phyloP scores from a whole-genome alignment of 2,113 vertebrate genomes.

The Chinchilla lanigera region DNA sequence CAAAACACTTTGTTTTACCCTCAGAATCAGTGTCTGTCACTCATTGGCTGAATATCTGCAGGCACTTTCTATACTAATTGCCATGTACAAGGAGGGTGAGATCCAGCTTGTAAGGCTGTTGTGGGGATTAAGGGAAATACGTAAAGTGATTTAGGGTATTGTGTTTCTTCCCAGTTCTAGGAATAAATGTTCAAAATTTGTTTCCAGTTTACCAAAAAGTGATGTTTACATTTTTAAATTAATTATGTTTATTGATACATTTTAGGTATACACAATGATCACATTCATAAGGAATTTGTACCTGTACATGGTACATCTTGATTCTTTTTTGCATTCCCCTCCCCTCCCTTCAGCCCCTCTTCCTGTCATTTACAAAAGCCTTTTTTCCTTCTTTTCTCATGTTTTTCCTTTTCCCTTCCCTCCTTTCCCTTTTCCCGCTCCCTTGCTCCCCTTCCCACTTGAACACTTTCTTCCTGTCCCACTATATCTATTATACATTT shows the following conservation, averaged over 20 bases:
- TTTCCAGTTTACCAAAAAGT: conserved; percentile 17
- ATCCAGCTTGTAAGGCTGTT: background rate
- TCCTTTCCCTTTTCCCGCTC: background rate
- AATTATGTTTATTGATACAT: background rate
- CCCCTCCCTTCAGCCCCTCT: background rate
- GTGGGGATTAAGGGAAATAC: background rate
- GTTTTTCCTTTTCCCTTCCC: background rate
- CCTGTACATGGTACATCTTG: background rate
- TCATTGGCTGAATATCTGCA: background rate
- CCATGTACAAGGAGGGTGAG: background rate
- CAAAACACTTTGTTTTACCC: background rate
- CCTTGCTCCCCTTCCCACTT: background rate
- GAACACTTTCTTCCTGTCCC: background rate
- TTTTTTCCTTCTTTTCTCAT: background rate
- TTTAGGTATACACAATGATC: background rate
- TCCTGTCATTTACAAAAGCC: background rate
- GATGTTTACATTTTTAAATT: background rate
- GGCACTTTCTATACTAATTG: background rate
- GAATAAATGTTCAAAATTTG: conserved; percentile 9
- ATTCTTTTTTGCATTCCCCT: background rate
- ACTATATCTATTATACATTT: background rate
- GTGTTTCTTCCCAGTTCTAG: background rate
- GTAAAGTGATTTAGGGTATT: conserved; percentile 27
- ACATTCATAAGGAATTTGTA: background rate
- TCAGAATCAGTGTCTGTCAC: background rate